Evolutionary conservation across 2,888 invertebrate genomes (phyloP).

Genomic region (Ornithoptera alexandrae): DNA sequence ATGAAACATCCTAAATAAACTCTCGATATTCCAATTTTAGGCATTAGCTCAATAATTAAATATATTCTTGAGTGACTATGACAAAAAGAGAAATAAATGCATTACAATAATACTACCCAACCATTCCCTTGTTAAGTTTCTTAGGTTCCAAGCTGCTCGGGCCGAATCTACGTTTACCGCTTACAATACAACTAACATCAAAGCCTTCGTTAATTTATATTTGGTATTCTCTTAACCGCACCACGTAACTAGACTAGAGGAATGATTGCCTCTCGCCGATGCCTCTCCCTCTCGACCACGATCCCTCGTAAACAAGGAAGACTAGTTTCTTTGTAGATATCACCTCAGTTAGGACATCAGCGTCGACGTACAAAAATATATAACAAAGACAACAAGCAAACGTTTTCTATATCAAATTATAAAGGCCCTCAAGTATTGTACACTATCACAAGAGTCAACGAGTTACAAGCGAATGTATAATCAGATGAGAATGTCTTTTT

Average conservation of each 20-base stretch:
- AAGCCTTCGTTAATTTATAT: slow-evolving; percentile 76
- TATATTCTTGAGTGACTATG: slow-evolving; percentile 79
- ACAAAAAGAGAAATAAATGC: slow-evolving; percentile 77
- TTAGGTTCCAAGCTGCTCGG: slow-evolving; percentile 75
- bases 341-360: slow-evolving; percentile 69
- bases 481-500: slow-evolving; percentile 62
- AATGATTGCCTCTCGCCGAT: slow-evolving; percentile 74
- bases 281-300: slow-evolving; percentile 48
- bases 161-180: slow-evolving; percentile 48
- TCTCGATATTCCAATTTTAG: slow-evolving; percentile 80
- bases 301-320: slow-evolving; percentile 72
- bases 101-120: slow-evolving; percentile 77
- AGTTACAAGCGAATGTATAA: slow-evolving; percentile 50
- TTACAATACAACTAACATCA: slow-evolving; percentile 60
- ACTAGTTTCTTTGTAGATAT: slow-evolving; percentile 78
- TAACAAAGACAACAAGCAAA: slow-evolving; percentile 75
- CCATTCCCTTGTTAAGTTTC: slow-evolving; percentile 64
- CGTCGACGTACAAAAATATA: slow-evolving; percentile 71
- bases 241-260: slow-evolving; percentile 79
- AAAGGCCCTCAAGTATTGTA: slow-evolving; percentile 72
- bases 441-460: slow-evolving; percentile 58
- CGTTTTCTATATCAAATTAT: slow-evolving; percentile 68
- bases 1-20: slow-evolving; percentile 80
- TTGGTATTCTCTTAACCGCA: slow-evolving; percentile 78
- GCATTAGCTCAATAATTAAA: slow-evolving; percentile 78